These are phyloP conservation scores for Perccottus glenii DNA, from an alignment of 2,113 vertebrate genomes.

Conservation along the genomic window DNA sequence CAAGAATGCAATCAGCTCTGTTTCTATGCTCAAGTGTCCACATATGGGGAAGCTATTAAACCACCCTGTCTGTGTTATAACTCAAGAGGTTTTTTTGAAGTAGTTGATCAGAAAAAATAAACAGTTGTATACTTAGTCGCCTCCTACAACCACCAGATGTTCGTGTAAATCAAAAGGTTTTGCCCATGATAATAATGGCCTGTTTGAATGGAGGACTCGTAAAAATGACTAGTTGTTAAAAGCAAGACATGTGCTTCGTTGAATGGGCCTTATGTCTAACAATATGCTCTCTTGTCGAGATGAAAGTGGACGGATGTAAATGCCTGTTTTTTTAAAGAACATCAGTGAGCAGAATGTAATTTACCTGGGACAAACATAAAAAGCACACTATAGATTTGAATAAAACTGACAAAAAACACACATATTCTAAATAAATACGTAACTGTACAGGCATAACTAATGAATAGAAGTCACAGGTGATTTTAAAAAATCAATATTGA, in stretches of 20 bases:
- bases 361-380: slow-evolving; percentile 8
- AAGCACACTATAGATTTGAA: background rate
- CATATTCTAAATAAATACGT: background rate
- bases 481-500: too few relatives aligned
- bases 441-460: background rate
- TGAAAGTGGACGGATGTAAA: slow-evolving; percentile 49
- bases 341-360: slow-evolving; percentile 9
- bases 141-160: slow-evolving; percentile 66
- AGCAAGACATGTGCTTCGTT: slow-evolving; percentile 62
- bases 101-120: slow-evolving; percentile 59
- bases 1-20: slow-evolving; percentile 30
- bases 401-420: background rate
- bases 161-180: slow-evolving; percentile 69
- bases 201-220: slow-evolving; percentile 67
- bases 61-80: slow-evolving; percentile 33
- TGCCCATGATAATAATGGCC: slow-evolving; percentile 74
- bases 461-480: too few relatives aligned
- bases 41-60: slow-evolving; percentile 61
- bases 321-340: slow-evolving; percentile 20
- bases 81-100: slow-evolving; percentile 58
- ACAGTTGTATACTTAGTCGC: slow-evolving; percentile 35
- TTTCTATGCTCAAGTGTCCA: slow-evolving; percentile 42
- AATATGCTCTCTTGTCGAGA: slow-evolving; percentile 63
- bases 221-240: slow-evolving; percentile 60
- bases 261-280: slow-evolving; percentile 65